Evolutionary conservation across 2,113 vertebrate species (phyloP).

Genomic region (Dasyornis broadbenti): DNA sequence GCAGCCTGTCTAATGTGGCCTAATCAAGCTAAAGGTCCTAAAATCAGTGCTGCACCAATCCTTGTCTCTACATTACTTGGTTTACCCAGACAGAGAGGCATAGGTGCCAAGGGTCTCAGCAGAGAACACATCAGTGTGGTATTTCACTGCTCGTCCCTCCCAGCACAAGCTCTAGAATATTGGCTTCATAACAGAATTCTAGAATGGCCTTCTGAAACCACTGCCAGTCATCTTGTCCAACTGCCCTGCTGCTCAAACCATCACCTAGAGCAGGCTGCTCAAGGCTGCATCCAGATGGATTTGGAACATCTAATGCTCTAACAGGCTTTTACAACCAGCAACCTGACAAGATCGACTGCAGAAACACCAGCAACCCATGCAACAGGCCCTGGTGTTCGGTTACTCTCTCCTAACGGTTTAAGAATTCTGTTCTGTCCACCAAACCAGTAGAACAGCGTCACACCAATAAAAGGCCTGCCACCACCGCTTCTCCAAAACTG

Average conservation of each 20-base stretch:
- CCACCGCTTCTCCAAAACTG: neutral
- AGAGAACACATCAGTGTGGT: neutral
- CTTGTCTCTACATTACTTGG: neutral
- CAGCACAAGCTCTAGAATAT: neutral
- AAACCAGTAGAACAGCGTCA: neutral
- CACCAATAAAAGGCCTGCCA: neutral
- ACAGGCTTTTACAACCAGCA: neutral
- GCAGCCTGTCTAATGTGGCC: neutral
- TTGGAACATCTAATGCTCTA: neutral
- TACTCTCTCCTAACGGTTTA: neutral
- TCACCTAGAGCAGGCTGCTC: neutral
- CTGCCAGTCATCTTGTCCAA: neutral
- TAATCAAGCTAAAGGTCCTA: neutral
- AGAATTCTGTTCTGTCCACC: neutral
- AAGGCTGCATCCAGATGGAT: neutral
- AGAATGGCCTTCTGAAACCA: neutral
- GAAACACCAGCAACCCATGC: neutral
- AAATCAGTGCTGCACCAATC: neutral
- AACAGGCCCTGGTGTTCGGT: accelerated
- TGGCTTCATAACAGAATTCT: neutral
- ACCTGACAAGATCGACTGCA: neutral
- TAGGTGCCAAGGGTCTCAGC: neutral
- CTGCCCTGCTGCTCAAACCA: neutral
- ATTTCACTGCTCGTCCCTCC: neutral
- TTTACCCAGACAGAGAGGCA: neutral